Conservation (phyloP, 1,140 invertebrate species). For the Dendrolimus punctatus region DNA sequence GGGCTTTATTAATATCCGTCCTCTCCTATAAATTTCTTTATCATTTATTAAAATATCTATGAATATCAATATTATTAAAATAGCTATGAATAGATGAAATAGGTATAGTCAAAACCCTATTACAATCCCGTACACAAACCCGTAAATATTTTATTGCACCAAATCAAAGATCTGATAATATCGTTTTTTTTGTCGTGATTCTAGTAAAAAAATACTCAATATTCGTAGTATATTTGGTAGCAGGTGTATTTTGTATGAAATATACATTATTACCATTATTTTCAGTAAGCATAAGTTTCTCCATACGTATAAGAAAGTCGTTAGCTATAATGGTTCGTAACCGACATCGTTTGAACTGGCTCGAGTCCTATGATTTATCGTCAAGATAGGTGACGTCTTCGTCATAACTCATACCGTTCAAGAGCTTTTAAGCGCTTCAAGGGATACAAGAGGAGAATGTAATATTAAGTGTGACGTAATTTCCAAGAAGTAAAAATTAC, state of each 20-base stretch:
- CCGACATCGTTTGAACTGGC: slow-evolving; percentile 20
- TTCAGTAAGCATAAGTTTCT: background rate
- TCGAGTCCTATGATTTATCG: slow-evolving; percentile 37
- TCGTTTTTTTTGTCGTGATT: too few species aligned
- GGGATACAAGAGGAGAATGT: slow-evolving; percentile 32
- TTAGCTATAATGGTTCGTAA: slow-evolving; percentile 31
- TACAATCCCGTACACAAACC: too few species aligned
- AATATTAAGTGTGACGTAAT: slow-evolving; percentile 31
- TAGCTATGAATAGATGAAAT: too few species aligned
- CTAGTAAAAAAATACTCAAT: too few species aligned
- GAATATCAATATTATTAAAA: too few species aligned
- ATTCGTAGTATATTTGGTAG: too few species aligned
- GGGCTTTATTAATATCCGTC: too few species aligned
- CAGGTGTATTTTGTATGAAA: background rate
- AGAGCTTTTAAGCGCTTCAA: slow-evolving; percentile 8
- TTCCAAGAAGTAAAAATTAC: background rate
- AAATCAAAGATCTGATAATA: too few species aligned
- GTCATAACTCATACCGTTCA: slow-evolving; percentile 37
- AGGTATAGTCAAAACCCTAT: too few species aligned
- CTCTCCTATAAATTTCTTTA: too few species aligned
- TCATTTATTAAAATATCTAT: too few species aligned
- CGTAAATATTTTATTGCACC: too few species aligned
- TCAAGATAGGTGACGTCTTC: slow-evolving; percentile 32
- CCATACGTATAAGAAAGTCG: slow-evolving; percentile 16
- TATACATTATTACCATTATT: background rate